Evolutionary conservation across 2,113 vertebrate species (phyloP), one percentile per base, ranked within the genome.

Genomic region (Indri indri): DNA sequence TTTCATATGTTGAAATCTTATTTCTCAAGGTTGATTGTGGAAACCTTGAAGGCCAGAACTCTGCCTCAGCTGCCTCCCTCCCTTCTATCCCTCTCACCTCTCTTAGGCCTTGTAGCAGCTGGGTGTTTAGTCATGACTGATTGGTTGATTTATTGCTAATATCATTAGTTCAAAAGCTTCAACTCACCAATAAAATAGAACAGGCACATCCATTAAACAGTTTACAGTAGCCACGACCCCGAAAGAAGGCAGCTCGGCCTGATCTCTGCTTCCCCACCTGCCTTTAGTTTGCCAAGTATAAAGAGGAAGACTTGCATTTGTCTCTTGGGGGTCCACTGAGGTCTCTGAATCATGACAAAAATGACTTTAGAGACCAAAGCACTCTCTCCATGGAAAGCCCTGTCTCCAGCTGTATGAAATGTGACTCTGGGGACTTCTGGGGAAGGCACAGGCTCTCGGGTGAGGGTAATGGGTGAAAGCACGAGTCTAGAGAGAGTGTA

Each of bases 291-390:
- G 54, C 57, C 47, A 4, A 71, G 27, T 50, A 10, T 47, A n/a
- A 80, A 76, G 45, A 16, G 12, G 20, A 50, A 88, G 17, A 10
- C 1, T 90, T 93, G 40, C 59, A 3, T 61, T 34, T 7, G 52
- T 22, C 37, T 83, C 73, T 77, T 50, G 12, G 22, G 73, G 37
- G 18, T 92, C 63, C 45, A 5, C 5, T 34, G 61, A 90, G 83
- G 74, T 63, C 79, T 88, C 45, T 73, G 61, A 87, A 68, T 73
- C 25, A 20, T 4, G 91, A 61, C 54, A 88, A 74, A 86, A 80
- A 77, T 81, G 54, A 91, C 91, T 93, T 89, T 37, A 57, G 77
- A 94, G 63, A 71, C 20, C 4, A 52, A 88, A 90, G 34, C 9
- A 9, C 22, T 71, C 45, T 81, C 40, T 93, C 22, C 6, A 2